These are phyloP conservation scores for Gallinago solitaria DNA, from an alignment of 2,797 vertebrate species.

Conservation along the genomic window DNA sequence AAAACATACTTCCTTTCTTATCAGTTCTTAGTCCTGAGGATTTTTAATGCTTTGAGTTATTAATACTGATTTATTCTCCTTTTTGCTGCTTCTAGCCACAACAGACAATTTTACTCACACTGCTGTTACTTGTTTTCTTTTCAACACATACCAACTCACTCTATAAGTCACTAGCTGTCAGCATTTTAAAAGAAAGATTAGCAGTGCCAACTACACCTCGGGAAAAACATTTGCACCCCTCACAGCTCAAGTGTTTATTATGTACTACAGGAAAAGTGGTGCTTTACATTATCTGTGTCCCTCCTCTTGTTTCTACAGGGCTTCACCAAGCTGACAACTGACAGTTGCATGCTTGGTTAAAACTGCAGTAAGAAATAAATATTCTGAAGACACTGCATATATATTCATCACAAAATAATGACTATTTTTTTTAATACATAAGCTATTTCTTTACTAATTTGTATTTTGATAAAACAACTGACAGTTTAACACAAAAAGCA, in stretches of 20 bases:
- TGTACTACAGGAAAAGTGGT: neutral
- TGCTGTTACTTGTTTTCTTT: neutral
- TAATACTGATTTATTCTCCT: neutral
- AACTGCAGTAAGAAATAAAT: neutral
- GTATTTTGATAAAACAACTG: neutral
- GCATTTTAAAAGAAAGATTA: slow-evolving; percentile 5
- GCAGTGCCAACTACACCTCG: slow-evolving; percentile 4
- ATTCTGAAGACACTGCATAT: neutral
- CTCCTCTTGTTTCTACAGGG: neutral
- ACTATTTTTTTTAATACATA: neutral
- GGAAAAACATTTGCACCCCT: slow-evolving; percentile 14
- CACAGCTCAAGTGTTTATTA: slow-evolving; percentile 11
- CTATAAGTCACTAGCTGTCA: neutral
- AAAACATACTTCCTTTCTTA: neutral
- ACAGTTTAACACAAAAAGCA: neutral
- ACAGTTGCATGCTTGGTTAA: neutral
- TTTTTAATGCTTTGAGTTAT: neutral
- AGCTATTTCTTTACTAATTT: neutral
- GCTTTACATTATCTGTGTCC: neutral
- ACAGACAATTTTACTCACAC: neutral
- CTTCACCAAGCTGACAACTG: slow-evolving; percentile 8
- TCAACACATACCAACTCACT: neutral
- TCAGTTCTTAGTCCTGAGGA: neutral
- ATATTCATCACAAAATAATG: neutral
- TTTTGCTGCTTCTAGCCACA: neutral